phyloP scores from a whole-genome alignment of 64 coral and sea anemone genomes.

The Montipora sp. region DNA sequence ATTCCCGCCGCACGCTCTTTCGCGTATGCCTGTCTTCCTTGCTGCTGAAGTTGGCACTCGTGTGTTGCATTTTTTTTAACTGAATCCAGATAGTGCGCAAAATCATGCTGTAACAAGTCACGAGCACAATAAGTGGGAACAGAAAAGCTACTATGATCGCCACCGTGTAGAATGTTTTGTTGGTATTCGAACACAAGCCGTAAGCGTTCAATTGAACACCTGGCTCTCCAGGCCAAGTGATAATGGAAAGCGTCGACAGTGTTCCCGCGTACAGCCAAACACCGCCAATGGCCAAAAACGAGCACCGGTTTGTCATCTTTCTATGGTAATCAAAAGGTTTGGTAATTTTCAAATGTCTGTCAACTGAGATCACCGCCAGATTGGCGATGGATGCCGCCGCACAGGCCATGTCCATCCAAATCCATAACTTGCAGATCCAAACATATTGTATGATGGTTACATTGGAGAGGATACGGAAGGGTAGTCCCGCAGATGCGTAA shows the following conservation, averaged over 20 bases:
- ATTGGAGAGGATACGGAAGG: slow-evolving; percentile 66
- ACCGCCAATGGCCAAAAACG: slow-evolving; percentile 59
- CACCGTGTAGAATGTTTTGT: slow-evolving; percentile 77
- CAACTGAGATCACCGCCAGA: slow-evolving; percentile 81
- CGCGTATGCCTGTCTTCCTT: slow-evolving; percentile 76
- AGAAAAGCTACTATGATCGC: slow-evolving; percentile 83
- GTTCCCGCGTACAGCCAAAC: slow-evolving; percentile 75
- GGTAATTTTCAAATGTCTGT: slow-evolving; percentile 89
- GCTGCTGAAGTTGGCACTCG: slow-evolving; percentile 27
- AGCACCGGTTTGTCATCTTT: slow-evolving; percentile 69
- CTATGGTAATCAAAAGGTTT: slow-evolving; percentile 88
- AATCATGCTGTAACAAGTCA: slow-evolving; percentile 68
- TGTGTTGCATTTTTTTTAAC: slow-evolving; percentile 88
- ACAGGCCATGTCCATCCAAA: slow-evolving; percentile 83
- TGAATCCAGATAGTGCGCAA: slow-evolving; percentile 66
- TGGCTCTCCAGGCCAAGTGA: slow-evolving; percentile 58
- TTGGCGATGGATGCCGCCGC: slow-evolving; percentile 87
- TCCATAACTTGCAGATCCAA: slow-evolving; percentile 55
- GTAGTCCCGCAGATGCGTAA: slow-evolving; percentile 70
- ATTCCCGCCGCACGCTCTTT: slow-evolving; percentile 64
- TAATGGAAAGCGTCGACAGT: slow-evolving; percentile 68
- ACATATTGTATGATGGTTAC: slow-evolving; percentile 21
- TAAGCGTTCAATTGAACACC: neutral
- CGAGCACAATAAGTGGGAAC: slow-evolving; percentile 55
- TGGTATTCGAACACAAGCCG: slow-evolving; percentile 41